Conservation (phyloP, 2,888 invertebrate genomes). For the Dasypolia templi region DNA sequence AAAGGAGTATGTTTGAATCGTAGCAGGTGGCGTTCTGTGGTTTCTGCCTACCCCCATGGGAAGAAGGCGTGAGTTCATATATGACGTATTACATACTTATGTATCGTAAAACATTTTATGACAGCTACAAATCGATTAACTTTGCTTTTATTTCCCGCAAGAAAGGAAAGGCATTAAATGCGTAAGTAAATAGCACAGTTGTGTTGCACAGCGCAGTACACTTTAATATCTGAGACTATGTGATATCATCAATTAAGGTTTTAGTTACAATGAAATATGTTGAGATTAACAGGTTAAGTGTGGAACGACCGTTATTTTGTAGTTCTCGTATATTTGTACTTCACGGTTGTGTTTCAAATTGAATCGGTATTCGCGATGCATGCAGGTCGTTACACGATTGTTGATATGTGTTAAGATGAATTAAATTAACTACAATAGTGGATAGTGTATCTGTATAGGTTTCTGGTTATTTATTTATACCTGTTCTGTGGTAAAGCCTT, state of each 20-base stretch:
- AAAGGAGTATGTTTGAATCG: no score
- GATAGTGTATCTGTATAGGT: slow-evolving; percentile 40
- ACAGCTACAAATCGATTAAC: slow-evolving; percentile 25
- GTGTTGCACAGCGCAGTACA: slow-evolving; percentile 46
- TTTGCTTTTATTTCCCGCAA: slow-evolving; percentile 44
- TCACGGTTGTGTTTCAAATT: slow-evolving; percentile 76
- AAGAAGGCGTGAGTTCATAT: no score
- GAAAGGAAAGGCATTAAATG: slow-evolving; percentile 37
- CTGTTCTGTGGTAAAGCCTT: slow-evolving; percentile 20
- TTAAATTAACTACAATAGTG: slow-evolving; percentile 49
- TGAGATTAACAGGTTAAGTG: slow-evolving; percentile 74
- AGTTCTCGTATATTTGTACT: slow-evolving; percentile 77
- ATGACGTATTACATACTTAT: no score
- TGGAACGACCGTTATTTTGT: slow-evolving; percentile 77
- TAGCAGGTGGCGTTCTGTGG: no score
- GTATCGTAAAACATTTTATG: slow-evolving; percentile 31
- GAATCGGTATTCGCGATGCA: slow-evolving; percentile 76
- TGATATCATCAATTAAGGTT: slow-evolving; percentile 73
- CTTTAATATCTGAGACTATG: slow-evolving; percentile 61
- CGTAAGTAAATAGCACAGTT: slow-evolving; percentile 52
- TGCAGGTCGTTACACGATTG: slow-evolving; percentile 66
- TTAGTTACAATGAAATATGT: slow-evolving; percentile 69
- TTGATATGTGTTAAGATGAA: slow-evolving; percentile 60
- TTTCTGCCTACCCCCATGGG: no score
- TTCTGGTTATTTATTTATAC: slow-evolving; percentile 53